Conservation (phyloP, 2,113 vertebrate genomes). For the Ptilonorhynchus violaceus region DNA sequence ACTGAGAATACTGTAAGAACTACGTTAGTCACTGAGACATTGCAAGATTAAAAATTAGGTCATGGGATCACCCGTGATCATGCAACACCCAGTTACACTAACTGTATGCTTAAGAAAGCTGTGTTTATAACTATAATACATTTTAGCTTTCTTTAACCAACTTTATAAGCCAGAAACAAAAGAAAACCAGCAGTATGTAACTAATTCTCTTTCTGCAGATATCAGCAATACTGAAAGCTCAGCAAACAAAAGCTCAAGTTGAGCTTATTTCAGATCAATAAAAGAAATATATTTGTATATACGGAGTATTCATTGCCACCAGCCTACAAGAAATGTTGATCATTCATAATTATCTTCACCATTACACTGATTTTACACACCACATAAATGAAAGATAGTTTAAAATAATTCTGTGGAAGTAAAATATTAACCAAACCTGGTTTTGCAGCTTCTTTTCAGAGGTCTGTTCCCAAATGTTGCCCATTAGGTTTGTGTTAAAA, state of each 20-base stretch:
- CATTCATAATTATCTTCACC: neutral
- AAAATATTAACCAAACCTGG: conserved; percentile 33
- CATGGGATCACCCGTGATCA: neutral
- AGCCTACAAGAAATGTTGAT: neutral
- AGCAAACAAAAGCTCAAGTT: neutral
- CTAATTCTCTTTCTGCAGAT: neutral
- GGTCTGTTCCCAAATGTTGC: neutral
- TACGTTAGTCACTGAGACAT: neutral
- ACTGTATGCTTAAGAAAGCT: neutral
- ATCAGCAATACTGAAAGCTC: neutral
- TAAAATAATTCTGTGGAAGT: neutral
- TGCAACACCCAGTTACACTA: neutral
- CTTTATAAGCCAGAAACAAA: neutral
- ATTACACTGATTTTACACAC: neutral
- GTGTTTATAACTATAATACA: neutral
- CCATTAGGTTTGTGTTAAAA: neutral
- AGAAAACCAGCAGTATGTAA: neutral
- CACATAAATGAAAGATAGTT: neutral
- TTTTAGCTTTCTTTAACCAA: neutral
- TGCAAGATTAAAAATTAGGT: neutral
- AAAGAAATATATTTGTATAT: neutral
- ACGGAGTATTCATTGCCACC: neutral
- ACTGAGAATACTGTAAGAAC: neutral
- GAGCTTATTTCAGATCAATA: neutral
- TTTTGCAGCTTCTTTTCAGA: conserved; percentile 9